These are phyloP conservation scores for Scaptodrosophila lebanonensis DNA, from an alignment of 1,140 invertebrate species.

Conservation along the genomic window DNA sequence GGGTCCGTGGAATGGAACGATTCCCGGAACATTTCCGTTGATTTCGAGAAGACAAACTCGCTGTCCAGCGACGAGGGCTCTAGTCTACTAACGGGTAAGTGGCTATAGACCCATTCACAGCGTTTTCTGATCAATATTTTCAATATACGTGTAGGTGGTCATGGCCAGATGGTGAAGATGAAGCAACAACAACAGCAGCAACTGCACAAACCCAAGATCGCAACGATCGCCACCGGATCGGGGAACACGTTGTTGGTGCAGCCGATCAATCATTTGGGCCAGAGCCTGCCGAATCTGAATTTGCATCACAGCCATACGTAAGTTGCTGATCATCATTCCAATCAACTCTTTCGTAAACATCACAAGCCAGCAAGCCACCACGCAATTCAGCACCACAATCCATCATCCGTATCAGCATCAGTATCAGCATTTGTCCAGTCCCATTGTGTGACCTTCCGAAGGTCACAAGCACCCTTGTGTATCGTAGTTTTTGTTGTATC, in stretches of 20 bases:
- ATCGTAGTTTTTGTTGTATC: too few relatives aligned
- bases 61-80: conserved; percentile 79
- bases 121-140: background rate
- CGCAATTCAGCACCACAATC: conserved; percentile 1
- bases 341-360: conserved; percentile 47
- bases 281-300: conserved; percentile 85
- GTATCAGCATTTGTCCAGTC: too few relatives aligned
- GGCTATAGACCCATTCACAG: too few relatives aligned
- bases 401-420: background rate
- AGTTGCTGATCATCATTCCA: conserved; percentile 48
- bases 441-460: too few relatives aligned
- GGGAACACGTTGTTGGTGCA: conserved; percentile 87
- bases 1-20: conserved; percentile 87
- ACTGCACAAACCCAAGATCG: conserved; percentile 72
- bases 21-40: conserved; percentile 78
- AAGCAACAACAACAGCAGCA: conserved; percentile 56
- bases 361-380: conserved; percentile 11
- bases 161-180: conserved; percentile 40
- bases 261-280: conserved; percentile 82
- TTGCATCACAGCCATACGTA: conserved; percentile 71
- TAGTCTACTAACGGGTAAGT: conserved; percentile 58
- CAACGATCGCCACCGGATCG: conserved; percentile 70
- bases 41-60: conserved; percentile 79
- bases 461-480: too few relatives aligned
- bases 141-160: conserved; percentile 25